phyloP scores from a whole-genome alignment of 2,113 vertebrate species.

The Amphiprion ocellaris region DNA sequence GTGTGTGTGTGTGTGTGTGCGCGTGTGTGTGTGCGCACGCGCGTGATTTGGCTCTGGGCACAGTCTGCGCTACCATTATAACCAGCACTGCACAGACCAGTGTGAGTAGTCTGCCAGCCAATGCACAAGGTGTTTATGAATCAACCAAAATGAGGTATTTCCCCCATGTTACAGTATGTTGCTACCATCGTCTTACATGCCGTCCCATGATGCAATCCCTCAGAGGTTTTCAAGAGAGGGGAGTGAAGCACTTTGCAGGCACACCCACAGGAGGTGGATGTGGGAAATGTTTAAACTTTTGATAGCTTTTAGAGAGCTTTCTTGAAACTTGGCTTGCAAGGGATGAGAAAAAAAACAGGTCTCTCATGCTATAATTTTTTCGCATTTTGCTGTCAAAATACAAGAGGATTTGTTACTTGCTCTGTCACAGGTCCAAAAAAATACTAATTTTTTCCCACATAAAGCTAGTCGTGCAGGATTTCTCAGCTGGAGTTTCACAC shows the following conservation, averaged over 20 bases:
- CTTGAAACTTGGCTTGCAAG: slow-evolving; percentile 46
- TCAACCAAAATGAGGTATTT: slow-evolving; percentile 78
- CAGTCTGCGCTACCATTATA: slow-evolving; percentile 34
- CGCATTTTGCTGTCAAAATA: slow-evolving; percentile 48
- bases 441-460: slow-evolving; percentile 23
- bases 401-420: slow-evolving; percentile 24
- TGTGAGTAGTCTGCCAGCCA: slow-evolving; percentile 47
- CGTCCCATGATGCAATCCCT: slow-evolving; percentile 75
- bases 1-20: slow-evolving; percentile 34
- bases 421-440: slow-evolving; percentile 38
- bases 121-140: slow-evolving; percentile 75
- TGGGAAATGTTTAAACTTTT: slow-evolving; percentile 77
- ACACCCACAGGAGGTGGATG: slow-evolving; percentile 66
- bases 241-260: slow-evolving; percentile 76
- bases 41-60: slow-evolving; percentile 29
- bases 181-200: slow-evolving; percentile 70
- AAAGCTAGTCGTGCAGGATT: slow-evolving; percentile 2
- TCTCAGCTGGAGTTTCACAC: slow-evolving; percentile 45
- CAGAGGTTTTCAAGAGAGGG: slow-evolving; percentile 63
- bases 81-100: slow-evolving; percentile 32
- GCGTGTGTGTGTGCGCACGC: slow-evolving; percentile 28
- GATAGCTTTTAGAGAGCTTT: slow-evolving; percentile 73
- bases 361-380: slow-evolving; percentile 30
- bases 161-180: slow-evolving; percentile 72
- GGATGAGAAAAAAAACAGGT: slow-evolving; percentile 39